Evolutionary conservation across 1,140 invertebrate genomes (phyloP).

Genomic region (Tribolium castaneum): DNA sequence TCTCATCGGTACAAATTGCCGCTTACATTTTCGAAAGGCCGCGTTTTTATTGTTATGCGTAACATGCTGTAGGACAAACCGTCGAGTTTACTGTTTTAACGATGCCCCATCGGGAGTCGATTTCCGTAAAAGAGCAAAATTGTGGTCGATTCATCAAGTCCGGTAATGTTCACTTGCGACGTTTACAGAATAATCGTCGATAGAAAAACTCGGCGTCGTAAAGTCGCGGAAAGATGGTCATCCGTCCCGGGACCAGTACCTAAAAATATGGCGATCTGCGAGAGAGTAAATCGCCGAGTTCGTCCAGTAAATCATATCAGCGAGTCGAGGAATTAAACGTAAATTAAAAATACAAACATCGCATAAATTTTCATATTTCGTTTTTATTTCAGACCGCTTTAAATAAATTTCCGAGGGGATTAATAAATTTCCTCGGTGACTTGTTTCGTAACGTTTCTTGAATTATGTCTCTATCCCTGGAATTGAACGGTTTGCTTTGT

Average conservation of each 20-base stretch:
- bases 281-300: constrained; percentile 8
- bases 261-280: constrained; percentile 1
- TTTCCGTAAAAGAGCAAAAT: constrained; percentile 26
- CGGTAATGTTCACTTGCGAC: constrained; percentile 13
- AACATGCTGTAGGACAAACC: constrained; percentile 29
- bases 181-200: constrained; percentile 20
- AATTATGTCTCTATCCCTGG: constrained; percentile 35
- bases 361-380: constrained; percentile 32
- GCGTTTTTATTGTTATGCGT: constrained; percentile 21
- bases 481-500: constrained; percentile 30
- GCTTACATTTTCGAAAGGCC: background rate
- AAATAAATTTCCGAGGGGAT: constrained; percentile 26
- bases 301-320: constrained; percentile 18
- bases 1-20: background rate
- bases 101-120: constrained; percentile 16
- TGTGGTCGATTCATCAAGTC: constrained; percentile 25
- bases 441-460: constrained; percentile 22
- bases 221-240: constrained; percentile 9
- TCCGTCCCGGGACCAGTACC: constrained; percentile 24
- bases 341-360: constrained; percentile 34
- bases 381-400: constrained; percentile 24
- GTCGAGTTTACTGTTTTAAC: constrained; percentile 27
- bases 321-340: constrained; percentile 24
- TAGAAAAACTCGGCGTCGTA: constrained; percentile 25
- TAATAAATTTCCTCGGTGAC: constrained; percentile 25